Base-by-base conservation (phyloP, 2,113 vertebrate genomes). In the Chaetorhynchus papuensis region DNA sequence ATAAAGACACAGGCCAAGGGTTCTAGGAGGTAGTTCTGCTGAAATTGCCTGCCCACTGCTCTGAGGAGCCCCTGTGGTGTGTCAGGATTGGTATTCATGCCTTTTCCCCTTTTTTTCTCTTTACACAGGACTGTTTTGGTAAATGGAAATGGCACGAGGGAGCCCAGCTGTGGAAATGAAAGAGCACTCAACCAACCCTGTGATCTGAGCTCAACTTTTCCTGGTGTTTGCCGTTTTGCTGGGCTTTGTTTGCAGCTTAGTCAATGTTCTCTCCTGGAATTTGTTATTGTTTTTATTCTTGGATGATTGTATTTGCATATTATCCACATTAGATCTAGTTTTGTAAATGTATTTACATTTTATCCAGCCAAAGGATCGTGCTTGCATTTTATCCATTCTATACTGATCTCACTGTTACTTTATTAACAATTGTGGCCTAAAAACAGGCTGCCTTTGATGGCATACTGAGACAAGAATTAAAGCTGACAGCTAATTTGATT, bases 91-190 rank as follows among this genome's bases (percentile, higher is more conserved):
- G 15, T 18, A 14, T 54, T 93, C 35, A 92, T 1, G 1, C 6
- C 18, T 82, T 70, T 61, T 2, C 22, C 35, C 13, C 5, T 11
- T 66, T 65, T 37, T 37, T 23, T 35, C 17, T 83, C 31, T 64
- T 76, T 47, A 13, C 4, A 3, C 15, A 31, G 16, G 2, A 13
- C 1, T 0, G 0, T 0, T 1, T 24, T 10, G 17, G 14, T 85
- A 60, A 87, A 68, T 3, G 70, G 57, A 68, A 88, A 41, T 5
- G 41, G 10, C 37, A 18, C 2, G 53, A 80, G 61, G 53, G 10
- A 89, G 13, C 22, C n/a, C 39, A 72, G 49, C 57, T 56, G 5
- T 30, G 54, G 44, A 54, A 56, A 17, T 20, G 17, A 35, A 39
- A 45, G 33, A 64, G 31, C 35, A 33, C 15, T 80, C n/a, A 44